Evolutionary conservation across 2,888 invertebrate genomes (phyloP), one percentile per base, ranked within the genome.

Genomic region (Drosophila anomalata): DNA sequence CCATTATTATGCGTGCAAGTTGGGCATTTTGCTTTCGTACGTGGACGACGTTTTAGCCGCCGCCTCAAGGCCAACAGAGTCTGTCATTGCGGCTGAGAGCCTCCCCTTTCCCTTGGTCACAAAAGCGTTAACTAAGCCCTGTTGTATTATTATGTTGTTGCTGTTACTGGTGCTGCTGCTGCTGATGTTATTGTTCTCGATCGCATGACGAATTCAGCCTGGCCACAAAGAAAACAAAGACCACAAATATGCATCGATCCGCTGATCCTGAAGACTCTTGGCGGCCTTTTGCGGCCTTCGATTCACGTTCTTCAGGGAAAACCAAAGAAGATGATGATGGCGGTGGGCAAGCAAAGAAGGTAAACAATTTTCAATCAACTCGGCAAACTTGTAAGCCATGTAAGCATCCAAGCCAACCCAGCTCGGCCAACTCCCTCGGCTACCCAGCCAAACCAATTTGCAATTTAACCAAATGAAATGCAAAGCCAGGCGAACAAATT

Each of bases 1-100:
- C 76, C 87, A 87, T 80, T 81, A 84, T 81, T 81, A 86, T 80
- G 79, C 79, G 83, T 83, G 62, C 86, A 86, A 85, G 77, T 79
- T 79, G 71, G 71, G 58, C 58, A 57, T 83, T 80, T 78, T 75
- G 83, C 75, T 78, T 77, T 76, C 78, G 77, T 84, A 85, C 79
- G 79, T 82, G 82, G 87, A 80, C 81, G 77, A 61, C 74, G 48
- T 56, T 56, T 56, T 36, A 2, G 77, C 62, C 74, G 85, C 76
- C 86, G 76, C 85, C 87, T 83, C 87, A 83, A 83, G 83, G 83
- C 87, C 83, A 66, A 17, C 17, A 65, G 63, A 50, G 53, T 53
- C 65, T 68, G 59, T 54, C 78, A 55, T 57, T 52, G 33, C 36
- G 17, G 22, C 55, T 36, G 20, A 54, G 31, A 44, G 65, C 22